Evolutionary conservation across 1,140 invertebrate species (phyloP).

Genomic region (Zaprionus tsacasi): DNA sequence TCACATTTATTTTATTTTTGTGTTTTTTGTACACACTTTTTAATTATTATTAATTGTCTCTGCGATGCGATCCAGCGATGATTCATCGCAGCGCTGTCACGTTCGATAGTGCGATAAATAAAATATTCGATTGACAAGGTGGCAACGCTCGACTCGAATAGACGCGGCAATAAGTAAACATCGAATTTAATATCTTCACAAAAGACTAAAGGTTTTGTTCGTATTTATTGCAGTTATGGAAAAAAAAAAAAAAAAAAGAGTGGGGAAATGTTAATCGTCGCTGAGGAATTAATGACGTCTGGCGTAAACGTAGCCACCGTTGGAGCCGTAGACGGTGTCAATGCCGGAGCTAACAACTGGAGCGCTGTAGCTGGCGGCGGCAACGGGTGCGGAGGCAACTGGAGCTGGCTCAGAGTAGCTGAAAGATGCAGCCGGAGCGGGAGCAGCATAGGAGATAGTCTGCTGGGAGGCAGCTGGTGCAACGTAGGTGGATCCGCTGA

Average conservation of each 20-base stretch:
- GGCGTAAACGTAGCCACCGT: conserved; percentile 72
- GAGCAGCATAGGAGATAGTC: conserved; percentile 27
- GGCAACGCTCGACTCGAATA: not conserved
- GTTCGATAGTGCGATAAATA: not conserved
- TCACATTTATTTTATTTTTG: not conserved
- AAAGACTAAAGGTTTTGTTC: conserved; percentile 7
- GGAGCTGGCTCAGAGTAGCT: not conserved
- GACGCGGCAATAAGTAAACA: not conserved
- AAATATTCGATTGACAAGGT: not conserved
- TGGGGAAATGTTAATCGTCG: conserved; percentile 11
- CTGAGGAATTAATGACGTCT: conserved; percentile 36
- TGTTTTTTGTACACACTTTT: not conserved
- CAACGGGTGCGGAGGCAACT: conserved; percentile 20
- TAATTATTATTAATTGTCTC: not conserved
- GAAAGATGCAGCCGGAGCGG: conserved; percentile 27
- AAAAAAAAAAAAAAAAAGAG: conserved; percentile 58
- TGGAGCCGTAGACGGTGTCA: conserved; percentile 68
- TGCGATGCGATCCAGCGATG: not conserved
- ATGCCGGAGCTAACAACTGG: conserved; percentile 40
- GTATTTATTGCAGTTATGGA: conserved; percentile 3
- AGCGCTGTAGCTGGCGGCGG: conserved; percentile 35
- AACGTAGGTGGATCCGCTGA: conserved; percentile 27
- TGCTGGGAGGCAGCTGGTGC: conserved; percentile 41
- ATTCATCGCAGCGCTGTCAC: not conserved
- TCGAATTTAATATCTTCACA: not conserved